These are phyloP conservation scores for Eurois occulta DNA, from an alignment of 2,888 invertebrate genomes.

Conservation along the genomic window DNA sequence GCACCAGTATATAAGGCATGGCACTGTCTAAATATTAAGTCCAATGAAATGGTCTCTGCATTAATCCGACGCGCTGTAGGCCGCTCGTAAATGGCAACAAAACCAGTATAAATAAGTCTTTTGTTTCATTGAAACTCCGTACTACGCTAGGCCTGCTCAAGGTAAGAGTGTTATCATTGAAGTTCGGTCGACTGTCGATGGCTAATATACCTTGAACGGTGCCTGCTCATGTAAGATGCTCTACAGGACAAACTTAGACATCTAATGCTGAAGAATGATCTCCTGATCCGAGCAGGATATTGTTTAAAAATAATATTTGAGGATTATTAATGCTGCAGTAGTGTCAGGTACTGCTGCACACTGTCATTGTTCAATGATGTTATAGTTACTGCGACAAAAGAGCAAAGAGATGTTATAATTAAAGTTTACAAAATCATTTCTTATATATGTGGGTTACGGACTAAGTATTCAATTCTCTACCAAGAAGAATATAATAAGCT, in stretches of 20 bases:
- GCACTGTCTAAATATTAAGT: too few relatives aligned
- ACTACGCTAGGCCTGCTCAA: background rate
- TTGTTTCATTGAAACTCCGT: background rate
- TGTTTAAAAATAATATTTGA: slow-evolving; percentile 5
- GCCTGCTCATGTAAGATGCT: background rate
- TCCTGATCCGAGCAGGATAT: slow-evolving; percentile 9
- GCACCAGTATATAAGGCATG: too few relatives aligned
- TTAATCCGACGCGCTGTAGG: too few relatives aligned
- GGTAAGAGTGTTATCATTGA: background rate
- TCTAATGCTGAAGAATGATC: background rate
- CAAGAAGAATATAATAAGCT: background rate
- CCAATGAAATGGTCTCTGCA: too few relatives aligned
- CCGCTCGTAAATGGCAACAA: background rate
- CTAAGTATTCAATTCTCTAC: background rate
- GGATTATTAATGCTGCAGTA: slow-evolving; percentile 19
- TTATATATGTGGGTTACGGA: too few relatives aligned
- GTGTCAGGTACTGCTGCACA: background rate
- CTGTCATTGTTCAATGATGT: background rate
- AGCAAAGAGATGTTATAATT: background rate
- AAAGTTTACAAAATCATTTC: background rate
- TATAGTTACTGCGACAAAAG: background rate
- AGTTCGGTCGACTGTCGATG: background rate
- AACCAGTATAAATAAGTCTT: background rate
- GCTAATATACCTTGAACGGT: background rate
- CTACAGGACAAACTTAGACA: background rate